Base-by-base conservation (phyloP, 2,113 vertebrate genomes). In the Chionis minor region DNA sequence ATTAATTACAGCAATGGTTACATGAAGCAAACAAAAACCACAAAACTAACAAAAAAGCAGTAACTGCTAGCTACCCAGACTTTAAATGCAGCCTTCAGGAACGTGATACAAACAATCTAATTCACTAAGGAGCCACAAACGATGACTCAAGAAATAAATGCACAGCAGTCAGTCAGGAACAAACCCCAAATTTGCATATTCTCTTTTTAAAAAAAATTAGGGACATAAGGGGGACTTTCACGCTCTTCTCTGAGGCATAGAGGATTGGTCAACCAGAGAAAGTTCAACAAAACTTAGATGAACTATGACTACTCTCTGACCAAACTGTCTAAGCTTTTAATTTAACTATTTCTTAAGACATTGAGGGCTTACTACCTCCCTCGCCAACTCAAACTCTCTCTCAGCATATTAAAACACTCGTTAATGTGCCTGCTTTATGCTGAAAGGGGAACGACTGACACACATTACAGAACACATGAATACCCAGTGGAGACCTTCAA, bases 161-260 rank as follows among this genome's bases (percentile, higher is more conserved):
- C 38, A 59, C 35, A 52, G 62, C 44, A 80, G 30, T 17, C 45
- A 54, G 58, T 47, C 69, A 72, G 21, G 74, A 92, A 94, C 80
- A 91, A 97, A 35, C 10, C 20, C 28, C 78, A 65, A 20, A 52
- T 65, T 93, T 89, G 62, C 92, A 77, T 26, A 92, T 23, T 20
- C 20, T 58, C 56, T 66, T 45, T 21, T 86, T 47, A 66, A 92
- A 72, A 79, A 96, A 91, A 97, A 95, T 81, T 28, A 49, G 83
- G 69, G 93, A 78, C 45, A 65, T 10, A 52, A 61, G 18, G 61
- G 90, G 86, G 86, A 92, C 91, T 95, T 95, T 49, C 66, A 81
- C 12, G n/a, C n/a, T 74, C 2, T 69, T 54, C 40, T 71, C 59
- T 65, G 61, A 88, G 61, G 30, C 66, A 81, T 4, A 38, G 28